Base-by-base conservation (phyloP, 2,888 invertebrate genomes). In the Dascillus cervinus region DNA sequence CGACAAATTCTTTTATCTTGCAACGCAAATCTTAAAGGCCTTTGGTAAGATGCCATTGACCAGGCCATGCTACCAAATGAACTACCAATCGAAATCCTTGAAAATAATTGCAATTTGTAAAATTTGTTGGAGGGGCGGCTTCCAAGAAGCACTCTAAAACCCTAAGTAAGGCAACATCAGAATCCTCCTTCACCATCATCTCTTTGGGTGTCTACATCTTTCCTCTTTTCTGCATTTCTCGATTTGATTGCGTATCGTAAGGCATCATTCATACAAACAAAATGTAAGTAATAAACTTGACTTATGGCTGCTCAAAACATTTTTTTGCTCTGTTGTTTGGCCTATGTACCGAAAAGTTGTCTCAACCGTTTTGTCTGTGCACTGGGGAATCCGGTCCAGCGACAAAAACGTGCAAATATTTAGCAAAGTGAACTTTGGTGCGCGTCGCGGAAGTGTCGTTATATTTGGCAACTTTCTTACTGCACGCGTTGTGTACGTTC, bases 31-130 rank as follows among this genome's bases (percentile, higher is more conserved):
- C 92, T 73, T 30, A 88, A 74, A 10, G 83, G 79, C 41, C 88
- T 76, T 63, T 89, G 84, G 63, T 91, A 94, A 4, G 85, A 81
- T 0, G 86, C 84, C 65, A 94, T 73, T 29, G 89, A 84, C 91
- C 91, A 92, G 0, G 89, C 84, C 75, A 92, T 79, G 41, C 88
- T 87, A n/a, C 82, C 67, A 39, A 91, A 73, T 0, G 90, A 90
- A 14, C 83, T 82, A 2, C 72, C 68, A 34, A 89, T 82, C 0
- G 88, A 86, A n/a, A n/a, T n/a, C n/a, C n/a, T n/a, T n/a, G n/a
- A 85, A 64, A 49, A 86, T 70, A 44, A 86, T 72, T 14, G 79
- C 75, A 15, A 82, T 69, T 60, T 85, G 84, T 37, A 86, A 61
- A 27, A 84, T 79, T 56, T 83, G 82, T 56, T 86, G 85, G n/a